Percentiles rank a stretch among this genome's conserved stretches.
phyloP scores from a whole-genome alignment of 2,797 vertebrate genomes.

The Acanthornis magna region DNA sequence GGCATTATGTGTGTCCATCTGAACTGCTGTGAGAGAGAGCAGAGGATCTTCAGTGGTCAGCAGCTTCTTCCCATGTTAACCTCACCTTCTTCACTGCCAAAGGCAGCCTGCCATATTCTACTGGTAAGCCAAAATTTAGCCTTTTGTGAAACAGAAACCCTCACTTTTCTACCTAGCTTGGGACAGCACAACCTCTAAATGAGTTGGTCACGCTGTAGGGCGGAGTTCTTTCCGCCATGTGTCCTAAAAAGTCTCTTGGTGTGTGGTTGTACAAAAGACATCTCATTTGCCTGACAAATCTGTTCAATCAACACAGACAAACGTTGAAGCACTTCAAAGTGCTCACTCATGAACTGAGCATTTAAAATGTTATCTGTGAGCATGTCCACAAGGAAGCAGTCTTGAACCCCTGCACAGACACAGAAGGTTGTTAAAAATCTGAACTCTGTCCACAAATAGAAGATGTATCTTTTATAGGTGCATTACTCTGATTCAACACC shows the following conservation, averaged over 20 bases:
- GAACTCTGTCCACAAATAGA: slow-evolving; percentile 21
- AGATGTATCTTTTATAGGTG: neutral
- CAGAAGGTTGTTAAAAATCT: neutral
- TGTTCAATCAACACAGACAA: neutral
- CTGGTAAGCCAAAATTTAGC: neutral
- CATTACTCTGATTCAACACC: neutral
- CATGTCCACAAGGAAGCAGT: neutral
- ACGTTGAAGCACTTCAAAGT: neutral
- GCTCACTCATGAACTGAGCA: neutral
- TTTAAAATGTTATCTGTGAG: neutral
- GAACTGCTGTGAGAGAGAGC: neutral
- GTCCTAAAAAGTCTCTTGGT: neutral
- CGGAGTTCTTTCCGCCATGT: neutral
- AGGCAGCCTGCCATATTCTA: neutral
- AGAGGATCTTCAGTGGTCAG: neutral
- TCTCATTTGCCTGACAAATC: neutral
- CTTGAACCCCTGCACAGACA: neutral
- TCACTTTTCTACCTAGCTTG: neutral
- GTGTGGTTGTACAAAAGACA: neutral
- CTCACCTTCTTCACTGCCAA: neutral
- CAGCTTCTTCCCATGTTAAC: neutral
- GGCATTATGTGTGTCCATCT: neutral
- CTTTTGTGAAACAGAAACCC: neutral
- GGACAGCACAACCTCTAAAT: neutral
- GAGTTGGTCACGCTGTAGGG: neutral